Evolutionary conservation across 1,140 invertebrate species (phyloP).

Genomic region (Propsilocerus akamusi): DNA sequence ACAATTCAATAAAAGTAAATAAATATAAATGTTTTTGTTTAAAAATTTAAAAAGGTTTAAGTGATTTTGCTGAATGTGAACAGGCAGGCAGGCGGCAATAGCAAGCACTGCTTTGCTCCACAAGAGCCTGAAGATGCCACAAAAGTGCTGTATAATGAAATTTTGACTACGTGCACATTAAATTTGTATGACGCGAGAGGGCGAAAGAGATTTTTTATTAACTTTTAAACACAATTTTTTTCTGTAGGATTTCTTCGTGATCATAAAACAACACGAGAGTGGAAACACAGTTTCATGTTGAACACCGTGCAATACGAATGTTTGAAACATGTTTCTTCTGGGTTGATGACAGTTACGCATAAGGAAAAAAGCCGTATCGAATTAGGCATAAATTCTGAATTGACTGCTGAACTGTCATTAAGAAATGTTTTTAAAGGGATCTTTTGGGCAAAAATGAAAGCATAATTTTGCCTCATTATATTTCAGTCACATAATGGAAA

Average conservation of each 20-base stretch:
- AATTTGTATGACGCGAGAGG: neutral
- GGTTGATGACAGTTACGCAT: no score
- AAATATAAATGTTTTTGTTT: conserved; percentile 4
- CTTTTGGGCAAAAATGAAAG: conserved; percentile 1
- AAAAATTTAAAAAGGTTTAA: conserved; percentile 3
- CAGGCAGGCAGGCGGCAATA: no score
- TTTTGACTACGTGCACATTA: neutral
- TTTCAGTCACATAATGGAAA: conserved; percentile 4
- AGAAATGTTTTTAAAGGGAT: no score
- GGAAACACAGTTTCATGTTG: no score
- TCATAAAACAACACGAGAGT: neutral
- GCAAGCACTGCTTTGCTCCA: no score
- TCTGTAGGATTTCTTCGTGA: neutral
- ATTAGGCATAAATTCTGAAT: no score
- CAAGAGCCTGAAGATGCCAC: conserved; percentile 2
- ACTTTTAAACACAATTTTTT: neutral
- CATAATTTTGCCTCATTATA: conserved; percentile 2
- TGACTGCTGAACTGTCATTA: no score
- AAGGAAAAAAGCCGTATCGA: no score
- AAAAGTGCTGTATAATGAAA: conserved; percentile 4
- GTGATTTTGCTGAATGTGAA: neutral
- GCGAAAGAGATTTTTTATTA: neutral
- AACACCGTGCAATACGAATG: no score
- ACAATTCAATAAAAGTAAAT: conserved; percentile 4
- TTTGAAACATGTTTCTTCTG: no score